Evolutionary conservation across 2,113 vertebrate species (phyloP).

Genomic region (Stegastes partitus): DNA sequence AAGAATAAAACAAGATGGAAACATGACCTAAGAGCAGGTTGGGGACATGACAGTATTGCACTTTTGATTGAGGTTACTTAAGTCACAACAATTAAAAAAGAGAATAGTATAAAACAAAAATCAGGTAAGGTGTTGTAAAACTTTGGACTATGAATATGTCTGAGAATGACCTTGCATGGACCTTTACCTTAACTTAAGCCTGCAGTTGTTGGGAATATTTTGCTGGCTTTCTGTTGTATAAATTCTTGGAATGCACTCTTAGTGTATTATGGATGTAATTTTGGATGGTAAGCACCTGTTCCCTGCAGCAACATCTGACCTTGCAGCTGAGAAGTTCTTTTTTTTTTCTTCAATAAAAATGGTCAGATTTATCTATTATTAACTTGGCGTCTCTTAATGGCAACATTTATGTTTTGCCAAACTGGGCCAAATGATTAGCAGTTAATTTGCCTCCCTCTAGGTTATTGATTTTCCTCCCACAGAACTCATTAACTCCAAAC

Average conservation of each 20-base stretch:
- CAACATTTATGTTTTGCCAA: slow-evolving; percentile 69
- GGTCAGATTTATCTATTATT: slow-evolving; percentile 74
- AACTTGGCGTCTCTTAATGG: slow-evolving; percentile 70
- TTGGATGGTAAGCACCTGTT: slow-evolving; percentile 1
- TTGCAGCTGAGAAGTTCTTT: slow-evolving; percentile 42
- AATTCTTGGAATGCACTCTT: background rate
- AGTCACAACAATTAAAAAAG: too few relatives aligned
- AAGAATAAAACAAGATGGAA: too few relatives aligned
- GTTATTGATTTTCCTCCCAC: slow-evolving; percentile 77
- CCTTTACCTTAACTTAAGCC: too few relatives aligned
- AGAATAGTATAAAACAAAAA: too few relatives aligned
- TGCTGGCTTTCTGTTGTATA: background rate
- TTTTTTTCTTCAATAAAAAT: slow-evolving; percentile 69
- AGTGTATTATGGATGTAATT: background rate
- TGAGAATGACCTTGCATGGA: too few relatives aligned
- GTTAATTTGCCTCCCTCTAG: slow-evolving; percentile 78
- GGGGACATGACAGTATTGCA: too few relatives aligned
- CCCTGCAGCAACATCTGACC: slow-evolving; percentile 31
- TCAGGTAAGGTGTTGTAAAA: too few relatives aligned
- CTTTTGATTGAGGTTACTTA: too few relatives aligned
- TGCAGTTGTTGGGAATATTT: background rate
- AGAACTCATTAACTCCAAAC: slow-evolving; percentile 61
- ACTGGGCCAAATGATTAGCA: slow-evolving; percentile 74
- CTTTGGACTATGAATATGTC: too few relatives aligned
- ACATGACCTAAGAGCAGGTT: too few relatives aligned